Percentiles rank a stretch among this genome's conserved stretches.
These are phyloP conservation scores for Pocillopora meandrina DNA, from an alignment of 92 coral and sea anemone species.

Conservation along the genomic window DNA sequence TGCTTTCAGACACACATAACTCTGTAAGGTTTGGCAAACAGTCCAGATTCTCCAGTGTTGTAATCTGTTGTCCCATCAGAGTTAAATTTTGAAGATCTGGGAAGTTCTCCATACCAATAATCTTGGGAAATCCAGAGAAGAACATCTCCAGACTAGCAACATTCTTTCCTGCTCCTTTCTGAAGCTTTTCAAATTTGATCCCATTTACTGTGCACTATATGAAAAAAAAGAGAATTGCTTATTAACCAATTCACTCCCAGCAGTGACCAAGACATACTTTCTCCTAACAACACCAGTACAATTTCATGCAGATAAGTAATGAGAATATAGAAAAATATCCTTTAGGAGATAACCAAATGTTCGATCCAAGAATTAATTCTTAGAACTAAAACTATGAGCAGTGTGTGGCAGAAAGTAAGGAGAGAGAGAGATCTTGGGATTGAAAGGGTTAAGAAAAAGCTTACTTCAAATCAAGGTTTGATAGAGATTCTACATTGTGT, in stretches of 20 bases:
- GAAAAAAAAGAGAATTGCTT: neutral
- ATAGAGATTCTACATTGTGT: no score
- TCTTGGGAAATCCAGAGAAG: constrained; percentile 92
- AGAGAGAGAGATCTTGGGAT: no score
- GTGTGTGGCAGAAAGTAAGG: no score
- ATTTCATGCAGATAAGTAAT: neutral
- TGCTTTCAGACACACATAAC: constrained; percentile 85
- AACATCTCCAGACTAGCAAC: constrained; percentile 91
- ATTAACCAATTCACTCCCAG: no score
- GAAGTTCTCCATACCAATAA: constrained; percentile 86
- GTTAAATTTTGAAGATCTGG: constrained; percentile 71
- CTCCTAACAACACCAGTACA: neutral
- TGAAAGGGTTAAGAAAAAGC: no score
- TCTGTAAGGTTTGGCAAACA: constrained; percentile 72
- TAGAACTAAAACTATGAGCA: no score
- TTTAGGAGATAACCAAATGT: neutral
- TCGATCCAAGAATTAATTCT: neutral
- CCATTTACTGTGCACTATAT: constrained; percentile 89
- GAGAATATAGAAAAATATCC: neutral
- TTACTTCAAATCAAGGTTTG: no score
- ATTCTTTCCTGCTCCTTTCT: constrained; percentile 80
- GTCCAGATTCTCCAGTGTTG: constrained; percentile 74
- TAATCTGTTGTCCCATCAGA: constrained; percentile 87
- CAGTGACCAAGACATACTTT: neutral
- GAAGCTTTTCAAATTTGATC: constrained; percentile 83